A percentile compares a stretch with the other conserved stretches of the same genome.
These are phyloP conservation scores for Nymphicus hollandicus DNA, from an alignment of 2,113 vertebrate species.

Conservation along the genomic window DNA sequence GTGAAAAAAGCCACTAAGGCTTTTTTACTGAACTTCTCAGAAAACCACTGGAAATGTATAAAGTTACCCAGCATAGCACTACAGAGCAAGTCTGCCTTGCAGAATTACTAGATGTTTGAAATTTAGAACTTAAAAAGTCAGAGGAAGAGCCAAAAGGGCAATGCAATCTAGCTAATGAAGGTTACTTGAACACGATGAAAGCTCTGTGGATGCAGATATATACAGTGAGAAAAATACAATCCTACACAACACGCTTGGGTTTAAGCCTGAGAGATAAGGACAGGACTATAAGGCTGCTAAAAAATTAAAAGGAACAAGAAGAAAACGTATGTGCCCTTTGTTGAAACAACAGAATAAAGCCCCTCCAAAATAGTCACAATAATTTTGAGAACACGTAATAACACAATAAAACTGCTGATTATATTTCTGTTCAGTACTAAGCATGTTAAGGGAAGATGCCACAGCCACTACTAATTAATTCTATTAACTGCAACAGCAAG, in stretches of 20 bases:
- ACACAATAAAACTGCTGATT: not conserved
- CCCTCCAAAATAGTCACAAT: not conserved
- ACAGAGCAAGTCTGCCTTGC: not conserved
- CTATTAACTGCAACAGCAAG: not conserved
- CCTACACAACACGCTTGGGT: not conserved
- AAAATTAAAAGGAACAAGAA: not conserved
- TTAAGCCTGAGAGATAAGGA: not conserved
- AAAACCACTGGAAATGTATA: not conserved
- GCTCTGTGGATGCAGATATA: not conserved
- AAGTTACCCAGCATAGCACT: not conserved
- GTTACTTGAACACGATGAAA: not conserved
- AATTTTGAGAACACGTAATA: not conserved
- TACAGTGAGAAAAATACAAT: not conserved
- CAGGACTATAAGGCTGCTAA: not conserved
- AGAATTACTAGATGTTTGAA: not conserved
- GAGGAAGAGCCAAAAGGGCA: not conserved
- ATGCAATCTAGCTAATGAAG: not conserved
- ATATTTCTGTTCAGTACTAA: not conserved
- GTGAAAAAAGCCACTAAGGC: not conserved
- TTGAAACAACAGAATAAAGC: not conserved
- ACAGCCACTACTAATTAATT: not conserved
- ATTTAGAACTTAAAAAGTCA: not conserved
- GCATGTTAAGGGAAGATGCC: not conserved
- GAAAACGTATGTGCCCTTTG: not conserved
- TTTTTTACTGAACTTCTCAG: not conserved